Conservation (phyloP, 1,140 invertebrate genomes). For the Idris sp. region DNA sequence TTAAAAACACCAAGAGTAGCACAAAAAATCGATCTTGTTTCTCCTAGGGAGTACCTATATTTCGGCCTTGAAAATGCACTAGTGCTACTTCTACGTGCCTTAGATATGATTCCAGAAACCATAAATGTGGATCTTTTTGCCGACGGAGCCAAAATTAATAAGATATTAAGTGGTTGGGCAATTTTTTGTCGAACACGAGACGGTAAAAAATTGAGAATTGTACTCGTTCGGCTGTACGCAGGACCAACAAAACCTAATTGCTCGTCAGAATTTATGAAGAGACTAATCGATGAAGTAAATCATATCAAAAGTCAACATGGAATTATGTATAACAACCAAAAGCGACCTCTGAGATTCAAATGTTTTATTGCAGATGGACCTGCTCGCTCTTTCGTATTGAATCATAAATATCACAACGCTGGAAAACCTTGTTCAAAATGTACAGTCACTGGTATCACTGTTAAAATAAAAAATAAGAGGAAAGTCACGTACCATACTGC, state of each 20-base stretch:
- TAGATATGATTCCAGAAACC: neutral
- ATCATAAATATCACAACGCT: constrained; percentile 37
- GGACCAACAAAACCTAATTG: constrained; percentile 4
- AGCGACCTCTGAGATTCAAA: neutral
- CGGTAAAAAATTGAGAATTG: neutral
- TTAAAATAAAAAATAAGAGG: constrained; percentile 12
- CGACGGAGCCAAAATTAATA: constrained; percentile 21
- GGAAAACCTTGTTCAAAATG: constrained; percentile 51
- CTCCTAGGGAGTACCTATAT: constrained; percentile 20
- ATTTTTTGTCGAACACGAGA: constrained; percentile 11
- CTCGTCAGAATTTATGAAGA: constrained; percentile 12
- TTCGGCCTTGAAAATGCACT: constrained; percentile 12
- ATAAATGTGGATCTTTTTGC: constrained; percentile 3
- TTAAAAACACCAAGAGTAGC: constrained; percentile 3
- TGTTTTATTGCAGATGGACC: constrained; percentile 56
- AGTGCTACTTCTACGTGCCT: neutral
- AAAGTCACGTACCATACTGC: constrained; percentile 18
- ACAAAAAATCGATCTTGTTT: neutral
- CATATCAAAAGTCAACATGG: neutral
- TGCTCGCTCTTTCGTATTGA: constrained; percentile 50
- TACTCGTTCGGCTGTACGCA: constrained; percentile 4
- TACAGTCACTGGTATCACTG: constrained; percentile 16
- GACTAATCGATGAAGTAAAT: neutral
- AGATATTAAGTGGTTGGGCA: constrained; percentile 8
- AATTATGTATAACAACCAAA: constrained; percentile 1